Evolutionary conservation across 2,797 vertebrate genomes (phyloP).

Genomic region (Sciaenops ocellatus): DNA sequence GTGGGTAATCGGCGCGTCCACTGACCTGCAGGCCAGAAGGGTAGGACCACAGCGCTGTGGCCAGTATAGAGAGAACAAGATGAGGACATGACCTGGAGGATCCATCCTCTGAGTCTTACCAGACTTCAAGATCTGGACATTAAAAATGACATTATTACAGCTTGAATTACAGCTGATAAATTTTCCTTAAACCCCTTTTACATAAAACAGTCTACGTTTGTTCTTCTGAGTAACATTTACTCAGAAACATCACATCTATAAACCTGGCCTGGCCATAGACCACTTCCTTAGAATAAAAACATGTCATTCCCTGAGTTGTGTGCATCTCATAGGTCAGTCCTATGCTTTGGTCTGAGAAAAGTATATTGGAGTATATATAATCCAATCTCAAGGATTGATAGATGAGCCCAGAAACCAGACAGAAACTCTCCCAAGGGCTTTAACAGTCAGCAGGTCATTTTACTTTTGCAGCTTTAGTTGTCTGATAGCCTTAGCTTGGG

Average conservation of each 20-base stretch:
- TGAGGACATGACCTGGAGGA: constrained; percentile 28
- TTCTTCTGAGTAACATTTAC: background rate
- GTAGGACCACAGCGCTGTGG: constrained; percentile 71
- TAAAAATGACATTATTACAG: constrained; percentile 11
- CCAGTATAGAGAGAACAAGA: constrained; percentile 41
- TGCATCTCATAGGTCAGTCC: constrained; percentile 20
- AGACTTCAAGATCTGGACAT: constrained; percentile 38
- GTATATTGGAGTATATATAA: constrained; percentile 48
- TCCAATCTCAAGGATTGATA: constrained; percentile 65
- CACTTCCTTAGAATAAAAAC: constrained; percentile 2
- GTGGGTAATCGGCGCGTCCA: constrained; percentile 85
- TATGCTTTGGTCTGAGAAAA: constrained; percentile 28
- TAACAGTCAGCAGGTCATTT: constrained; percentile 77
- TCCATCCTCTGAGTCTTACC: constrained; percentile 26
- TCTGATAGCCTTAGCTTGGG: constrained; percentile 77
- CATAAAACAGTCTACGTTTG: background rate
- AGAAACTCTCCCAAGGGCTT: constrained; percentile 76
- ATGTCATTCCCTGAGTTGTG: constrained; percentile 9
- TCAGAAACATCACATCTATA: background rate
- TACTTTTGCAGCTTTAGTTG: constrained; percentile 78
- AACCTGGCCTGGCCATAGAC: background rate
- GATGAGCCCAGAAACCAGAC: constrained; percentile 76
- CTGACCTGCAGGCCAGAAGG: constrained; percentile 87
- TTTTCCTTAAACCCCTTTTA: background rate
- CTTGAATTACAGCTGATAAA: constrained; percentile 27